A percentile compares a stretch with the other conserved stretches of the same genome.
These are phyloP conservation scores for Habropoda laboriosa DNA, from an alignment of 1,140 invertebrate genomes.

Conservation along the genomic window DNA sequence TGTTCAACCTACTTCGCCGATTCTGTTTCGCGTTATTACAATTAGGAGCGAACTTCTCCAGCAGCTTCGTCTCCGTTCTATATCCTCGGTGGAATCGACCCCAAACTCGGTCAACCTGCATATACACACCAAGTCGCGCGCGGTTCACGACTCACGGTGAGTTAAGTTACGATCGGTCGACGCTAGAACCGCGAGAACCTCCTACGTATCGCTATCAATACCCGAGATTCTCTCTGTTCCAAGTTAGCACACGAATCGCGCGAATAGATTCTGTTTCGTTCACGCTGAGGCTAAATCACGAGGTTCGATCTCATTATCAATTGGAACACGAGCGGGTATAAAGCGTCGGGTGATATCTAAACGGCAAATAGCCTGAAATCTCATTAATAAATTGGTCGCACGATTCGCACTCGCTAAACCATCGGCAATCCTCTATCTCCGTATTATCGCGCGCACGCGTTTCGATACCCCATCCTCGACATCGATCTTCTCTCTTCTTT, in stretches of 20 bases:
- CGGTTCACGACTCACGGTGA: not conserved
- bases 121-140: not conserved
- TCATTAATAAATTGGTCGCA: conserved; percentile 42
- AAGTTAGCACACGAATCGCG: too few relatives aligned
- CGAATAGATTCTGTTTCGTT: too few relatives aligned
- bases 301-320: conserved; percentile 31
- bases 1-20: conserved; percentile 25
- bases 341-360: conserved; percentile 29
- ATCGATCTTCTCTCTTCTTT: too few relatives aligned
- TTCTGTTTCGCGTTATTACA: conserved; percentile 40
- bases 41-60: conserved; percentile 8
- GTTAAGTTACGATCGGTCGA: conserved; percentile 10
- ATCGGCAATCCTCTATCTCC: conserved; percentile 42
- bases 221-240: too few relatives aligned
- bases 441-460: conserved; percentile 24
- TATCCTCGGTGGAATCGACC: conserved; percentile 4
- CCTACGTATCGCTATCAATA: conserved; percentile 7
- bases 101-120: conserved; percentile 9
- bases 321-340: conserved; percentile 16
- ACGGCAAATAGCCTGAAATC: conserved; percentile 32
- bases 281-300: too few relatives aligned
- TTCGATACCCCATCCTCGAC: too few relatives aligned
- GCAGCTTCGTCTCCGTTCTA: not conserved
- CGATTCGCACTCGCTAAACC: conserved; percentile 48
- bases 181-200: not conserved